Percentiles rank a stretch among this genome's conserved stretches.
Evolutionary conservation across 2,888 invertebrate species (phyloP).

Genomic region (Xiphydria camelus): DNA sequence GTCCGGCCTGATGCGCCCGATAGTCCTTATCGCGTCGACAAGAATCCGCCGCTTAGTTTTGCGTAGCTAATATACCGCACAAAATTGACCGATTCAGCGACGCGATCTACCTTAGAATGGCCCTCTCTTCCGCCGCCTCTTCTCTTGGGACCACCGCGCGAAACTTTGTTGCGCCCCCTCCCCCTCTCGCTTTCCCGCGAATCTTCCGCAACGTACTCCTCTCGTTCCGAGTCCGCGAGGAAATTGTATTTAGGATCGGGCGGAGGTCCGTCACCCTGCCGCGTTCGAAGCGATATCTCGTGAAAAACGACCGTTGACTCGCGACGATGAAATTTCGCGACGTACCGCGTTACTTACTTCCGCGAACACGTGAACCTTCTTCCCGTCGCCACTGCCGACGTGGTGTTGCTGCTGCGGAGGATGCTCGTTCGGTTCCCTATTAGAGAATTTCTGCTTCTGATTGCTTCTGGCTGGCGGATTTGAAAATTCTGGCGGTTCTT

Average conservation of each 20-base stretch:
- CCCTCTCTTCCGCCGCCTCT: constrained; percentile 34
- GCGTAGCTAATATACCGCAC: too few species aligned
- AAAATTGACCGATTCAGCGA: too few species aligned
- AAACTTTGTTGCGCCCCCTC: constrained; percentile 33
- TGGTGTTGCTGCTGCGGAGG: constrained; percentile 39
- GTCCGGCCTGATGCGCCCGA: constrained; percentile 21
- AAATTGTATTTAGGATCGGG: constrained; percentile 59
- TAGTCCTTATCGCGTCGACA: too few species aligned
- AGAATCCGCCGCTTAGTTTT: too few species aligned
- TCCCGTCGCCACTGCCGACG: constrained; percentile 38
- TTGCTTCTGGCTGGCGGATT: constrained; percentile 32
- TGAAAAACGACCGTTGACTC: too few species aligned
- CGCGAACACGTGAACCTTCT: constrained; percentile 43
- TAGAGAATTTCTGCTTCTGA: constrained; percentile 27
- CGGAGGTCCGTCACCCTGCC: constrained; percentile 57
- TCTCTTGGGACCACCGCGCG: constrained; percentile 32
- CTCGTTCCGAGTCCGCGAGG: constrained; percentile 56
- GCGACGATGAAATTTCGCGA: too few species aligned
- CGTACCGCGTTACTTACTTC: constrained; percentile 37
- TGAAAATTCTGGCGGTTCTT: constrained; percentile 50
- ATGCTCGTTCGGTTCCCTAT: constrained; percentile 28
- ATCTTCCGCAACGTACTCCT: constrained; percentile 35
- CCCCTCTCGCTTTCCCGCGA: constrained; percentile 34
- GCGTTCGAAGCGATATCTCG: too few species aligned
- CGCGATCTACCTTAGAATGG: constrained; percentile 37